phyloP scores from a whole-genome alignment of 2,888 invertebrate genomes.

The Thereva unica region DNA sequence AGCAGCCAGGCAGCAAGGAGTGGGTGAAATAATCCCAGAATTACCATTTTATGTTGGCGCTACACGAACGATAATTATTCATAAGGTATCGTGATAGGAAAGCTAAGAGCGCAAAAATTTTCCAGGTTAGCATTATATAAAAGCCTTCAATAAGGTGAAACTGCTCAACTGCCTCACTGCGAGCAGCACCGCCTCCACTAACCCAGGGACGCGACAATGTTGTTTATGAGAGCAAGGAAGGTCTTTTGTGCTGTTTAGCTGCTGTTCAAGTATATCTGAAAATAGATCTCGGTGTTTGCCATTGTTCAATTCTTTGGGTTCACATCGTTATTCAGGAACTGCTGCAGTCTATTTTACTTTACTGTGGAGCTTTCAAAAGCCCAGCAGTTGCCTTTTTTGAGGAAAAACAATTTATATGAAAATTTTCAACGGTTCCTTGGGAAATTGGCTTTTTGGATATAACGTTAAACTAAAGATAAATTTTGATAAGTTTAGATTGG shows the following conservation, averaged over 20 bases:
- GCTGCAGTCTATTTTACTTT: constrained; percentile 1
- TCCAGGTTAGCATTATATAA: constrained; percentile 26
- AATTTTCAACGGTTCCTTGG: constrained; percentile 19
- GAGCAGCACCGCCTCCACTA: background rate
- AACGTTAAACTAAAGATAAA: no score
- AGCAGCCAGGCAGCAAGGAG: constrained; percentile 7
- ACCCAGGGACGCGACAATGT: constrained; percentile 3
- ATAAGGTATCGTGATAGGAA: constrained; percentile 36
- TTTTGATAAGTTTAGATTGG: no score
- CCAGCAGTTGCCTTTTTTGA: constrained; percentile 24
- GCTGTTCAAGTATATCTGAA: constrained; percentile 32
- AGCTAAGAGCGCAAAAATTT: constrained; percentile 20
- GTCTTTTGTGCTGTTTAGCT: constrained; percentile 12
- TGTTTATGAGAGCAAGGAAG: constrained; percentile 19
- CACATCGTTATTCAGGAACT: background rate
- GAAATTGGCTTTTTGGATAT: constrained; percentile 20
- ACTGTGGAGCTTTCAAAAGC: constrained; percentile 16
- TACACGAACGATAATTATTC: constrained; percentile 33
- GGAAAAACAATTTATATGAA: constrained; percentile 33
- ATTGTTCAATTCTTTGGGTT: constrained; percentile 27
- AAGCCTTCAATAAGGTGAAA: constrained; percentile 20
- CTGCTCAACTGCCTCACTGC: no score
- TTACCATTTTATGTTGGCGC: constrained; percentile 33
- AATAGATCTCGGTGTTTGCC: constrained; percentile 35
- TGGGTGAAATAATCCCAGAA: constrained; percentile 35